phyloP scores from a whole-genome alignment of 2,113 vertebrate species.

The Oncorhynchus keta region DNA sequence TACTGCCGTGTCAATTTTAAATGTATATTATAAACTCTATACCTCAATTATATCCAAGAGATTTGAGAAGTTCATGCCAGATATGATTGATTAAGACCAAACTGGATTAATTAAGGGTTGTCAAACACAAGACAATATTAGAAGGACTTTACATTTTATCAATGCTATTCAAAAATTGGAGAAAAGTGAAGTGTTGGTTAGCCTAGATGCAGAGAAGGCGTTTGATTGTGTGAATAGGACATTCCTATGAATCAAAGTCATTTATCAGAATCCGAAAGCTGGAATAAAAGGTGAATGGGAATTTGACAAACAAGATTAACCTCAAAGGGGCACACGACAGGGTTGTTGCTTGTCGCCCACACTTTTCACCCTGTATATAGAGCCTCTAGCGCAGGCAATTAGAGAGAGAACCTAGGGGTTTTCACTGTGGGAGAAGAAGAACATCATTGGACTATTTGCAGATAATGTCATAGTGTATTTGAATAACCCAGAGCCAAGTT shows the following conservation, averaged over 20 bases:
- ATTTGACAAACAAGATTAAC: not conserved
- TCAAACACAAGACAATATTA: slow-evolving; percentile 9
- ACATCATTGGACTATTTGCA: slow-evolving; percentile 12
- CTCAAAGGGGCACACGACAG: slow-evolving; percentile 9
- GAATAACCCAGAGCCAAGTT: not conserved
- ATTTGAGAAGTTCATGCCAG: slow-evolving; percentile 1
- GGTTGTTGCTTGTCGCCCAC: not conserved
- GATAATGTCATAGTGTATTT: slow-evolving; percentile 6
- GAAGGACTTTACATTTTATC: slow-evolving; percentile 1
- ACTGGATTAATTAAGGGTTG: slow-evolving; percentile 18
- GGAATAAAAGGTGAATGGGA: slow-evolving; percentile 14
- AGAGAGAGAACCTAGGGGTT: slow-evolving; percentile 1
- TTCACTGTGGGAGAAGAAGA: not conserved
- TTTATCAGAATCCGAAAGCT: slow-evolving; percentile 13
- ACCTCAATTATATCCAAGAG: slow-evolving; percentile 12
- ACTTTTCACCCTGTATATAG: slow-evolving; percentile 4
- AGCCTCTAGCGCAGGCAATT: slow-evolving; percentile 7
- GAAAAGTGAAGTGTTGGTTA: not conserved
- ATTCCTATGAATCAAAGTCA: slow-evolving; percentile 5
- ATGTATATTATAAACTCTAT: slow-evolving; percentile 21
- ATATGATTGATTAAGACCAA: slow-evolving; percentile 18
- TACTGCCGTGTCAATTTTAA: slow-evolving; percentile 19
- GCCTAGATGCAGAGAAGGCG: not conserved
- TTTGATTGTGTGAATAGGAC: slow-evolving; percentile 17
- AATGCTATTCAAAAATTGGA: not conserved